Evolutionary conservation across 2,888 invertebrate genomes (phyloP).

Genomic region (Macrosoma leucophasiata): DNA sequence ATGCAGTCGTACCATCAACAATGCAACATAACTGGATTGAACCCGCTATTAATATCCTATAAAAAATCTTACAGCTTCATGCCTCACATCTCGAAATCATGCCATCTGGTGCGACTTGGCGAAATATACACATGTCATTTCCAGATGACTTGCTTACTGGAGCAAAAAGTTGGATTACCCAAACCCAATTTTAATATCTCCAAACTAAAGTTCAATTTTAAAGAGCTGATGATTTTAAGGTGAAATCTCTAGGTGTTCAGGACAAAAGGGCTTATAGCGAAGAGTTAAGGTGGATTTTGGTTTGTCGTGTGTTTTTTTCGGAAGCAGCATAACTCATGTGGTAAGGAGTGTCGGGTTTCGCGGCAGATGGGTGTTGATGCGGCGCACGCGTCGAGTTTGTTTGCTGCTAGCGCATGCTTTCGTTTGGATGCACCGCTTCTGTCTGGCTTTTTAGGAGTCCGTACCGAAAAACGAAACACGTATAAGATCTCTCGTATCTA

Average conservation of each 20-base stretch:
- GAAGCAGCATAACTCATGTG: conserved; percentile 64
- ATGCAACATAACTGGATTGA: conserved; percentile 22
- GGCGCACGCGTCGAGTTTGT: conserved; percentile 58
- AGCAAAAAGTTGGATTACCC: conserved; percentile 24
- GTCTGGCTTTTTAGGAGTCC: too few species aligned
- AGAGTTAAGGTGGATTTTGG: conserved; percentile 32
- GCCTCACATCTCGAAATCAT: conserved; percentile 45
- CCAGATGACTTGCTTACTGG: conserved; percentile 49
- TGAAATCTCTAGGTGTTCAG: too few species aligned
- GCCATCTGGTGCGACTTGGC: conserved; percentile 55
- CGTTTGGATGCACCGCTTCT: too few species aligned
- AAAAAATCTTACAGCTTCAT: conserved; percentile 38
- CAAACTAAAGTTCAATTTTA: conserved; percentile 17
- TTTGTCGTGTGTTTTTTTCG: conserved; percentile 45
- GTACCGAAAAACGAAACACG: too few species aligned
- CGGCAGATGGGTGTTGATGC: conserved; percentile 63
- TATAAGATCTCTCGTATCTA: too few species aligned
- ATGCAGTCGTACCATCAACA: conserved; percentile 9
- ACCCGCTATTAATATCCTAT: conserved; percentile 25
- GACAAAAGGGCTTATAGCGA: too few species aligned
- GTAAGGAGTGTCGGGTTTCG: conserved; percentile 67
- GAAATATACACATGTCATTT: conserved; percentile 63
- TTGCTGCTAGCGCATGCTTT: conserved; percentile 27
- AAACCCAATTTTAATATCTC: conserved; percentile 4
- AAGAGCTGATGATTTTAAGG: too few species aligned